Evolutionary conservation across 2,113 vertebrate genomes (phyloP), one percentile per base, ranked within the genome.

Genomic region (Clupea harengus): DNA sequence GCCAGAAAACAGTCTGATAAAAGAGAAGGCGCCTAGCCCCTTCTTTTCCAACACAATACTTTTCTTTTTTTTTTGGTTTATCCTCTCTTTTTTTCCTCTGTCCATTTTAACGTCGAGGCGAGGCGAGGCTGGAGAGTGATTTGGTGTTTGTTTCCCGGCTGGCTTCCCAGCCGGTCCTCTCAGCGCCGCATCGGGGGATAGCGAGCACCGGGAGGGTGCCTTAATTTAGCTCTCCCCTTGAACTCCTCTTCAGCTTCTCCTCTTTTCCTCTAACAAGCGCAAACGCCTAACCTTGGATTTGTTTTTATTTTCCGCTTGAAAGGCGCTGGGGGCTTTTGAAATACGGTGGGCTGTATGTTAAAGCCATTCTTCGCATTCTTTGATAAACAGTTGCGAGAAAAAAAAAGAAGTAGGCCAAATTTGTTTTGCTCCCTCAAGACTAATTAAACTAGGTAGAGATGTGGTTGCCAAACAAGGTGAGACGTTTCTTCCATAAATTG

Each of bases 361-460:
- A 72, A 72, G 64, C 25, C 25, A 32, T 28, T 72, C 2, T 72
- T 13, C 25, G 4, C 25, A 10, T 72, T 13, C 10, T 25, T 28
- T 72, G 11, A 32, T 72, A 8, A 32, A 72, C 25, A 72, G n/a
- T 72, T 11, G 64, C 32, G 64, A 32, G 7, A 67, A 17, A 57
- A 81, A 54, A 82, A 49, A 18, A 82, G n/a, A 60, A 15, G 5
- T 25, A 46, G 60, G n/a, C n/a, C 64, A 32, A 72, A 72, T 72
- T 72, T 32, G 64, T 32, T 67, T 85, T 82, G 64, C 64, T 85
- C 81, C 81, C 81, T 64, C 46, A 85, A 17, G 85, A 10, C 49
- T 67, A 86, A 50, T 86, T 82, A 86, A 64, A 82, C 54, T 47
- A 82, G 67, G 45, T 82, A 45, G 39, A 39, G 39, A 39, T 47